Evolutionary conservation across 2,113 vertebrate genomes (phyloP).

Genomic region (Struthidea cinerea): DNA sequence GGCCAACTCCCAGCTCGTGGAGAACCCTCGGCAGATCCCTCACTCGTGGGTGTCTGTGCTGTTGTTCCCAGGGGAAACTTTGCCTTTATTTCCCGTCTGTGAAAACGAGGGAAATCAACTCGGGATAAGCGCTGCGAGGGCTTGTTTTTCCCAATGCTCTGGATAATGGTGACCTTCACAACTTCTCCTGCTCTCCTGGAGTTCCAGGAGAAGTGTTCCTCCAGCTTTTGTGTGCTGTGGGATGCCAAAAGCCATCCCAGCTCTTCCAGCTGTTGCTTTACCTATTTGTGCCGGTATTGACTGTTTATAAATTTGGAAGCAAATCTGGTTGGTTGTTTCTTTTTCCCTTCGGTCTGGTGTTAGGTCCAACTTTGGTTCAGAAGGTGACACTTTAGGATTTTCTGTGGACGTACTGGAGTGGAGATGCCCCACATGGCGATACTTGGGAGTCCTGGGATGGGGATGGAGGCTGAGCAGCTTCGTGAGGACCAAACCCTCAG

Average conservation of each 20-base stretch:
- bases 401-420: rapidly evolving
- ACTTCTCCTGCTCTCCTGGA: background rate
- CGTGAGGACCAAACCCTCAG: background rate
- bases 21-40: background rate
- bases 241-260: background rate
- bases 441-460: background rate
- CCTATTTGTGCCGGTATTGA: background rate
- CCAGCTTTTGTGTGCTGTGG: background rate
- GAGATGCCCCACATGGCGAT: background rate
- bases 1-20: background rate
- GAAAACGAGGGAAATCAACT: background rate
- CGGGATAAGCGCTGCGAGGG: rapidly evolving
- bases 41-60: rapidly evolving
- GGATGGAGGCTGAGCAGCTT: background rate
- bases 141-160: rapidly evolving
- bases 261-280: background rate
- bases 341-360: background rate
- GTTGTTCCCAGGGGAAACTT: background rate
- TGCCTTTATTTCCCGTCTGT: background rate
- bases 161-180: background rate
- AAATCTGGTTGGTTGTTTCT: background rate
- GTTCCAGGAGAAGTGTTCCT: background rate
- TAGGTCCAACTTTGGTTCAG: background rate
- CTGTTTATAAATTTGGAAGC: background rate
- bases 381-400: background rate